Evolutionary conservation across 2,888 invertebrate genomes (phyloP), one percentile per base, ranked within the genome.

Genomic region (Saturnia japonica): DNA sequence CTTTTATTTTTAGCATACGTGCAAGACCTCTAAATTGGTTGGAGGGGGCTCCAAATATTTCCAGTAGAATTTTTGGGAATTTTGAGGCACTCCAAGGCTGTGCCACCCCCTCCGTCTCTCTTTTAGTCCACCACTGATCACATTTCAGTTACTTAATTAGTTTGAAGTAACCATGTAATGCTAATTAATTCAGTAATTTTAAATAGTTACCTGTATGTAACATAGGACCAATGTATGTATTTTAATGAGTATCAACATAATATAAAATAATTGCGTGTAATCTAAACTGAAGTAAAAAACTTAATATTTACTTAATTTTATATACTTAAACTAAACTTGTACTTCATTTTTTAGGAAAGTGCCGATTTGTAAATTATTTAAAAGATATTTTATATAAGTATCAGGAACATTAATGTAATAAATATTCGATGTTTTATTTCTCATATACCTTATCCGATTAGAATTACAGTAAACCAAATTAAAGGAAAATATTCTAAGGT

Each of bases 221-320:
- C 28, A 67, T n/a, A 67, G 70, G 70, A 70, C 70, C 70, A 70
- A 70, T 67, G 16, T 54, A 42, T 19, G 69, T 40, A 22, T 40
- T 66, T n/a, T 45, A 45, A 60, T 60, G 45, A 62, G 47, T 47
- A 66, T 43, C 42, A 66, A 62, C 25, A 28, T 69, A 64, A n/a
- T n/a, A 70, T 42, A 42, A 47, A 42, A 25, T 66, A 67, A 25
- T 54, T 67, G 34, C 9, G 22, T 40, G 40, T 34, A 62, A 62
- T 19, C 64, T 8, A 40, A 40, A 64, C n/a, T 19, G 64, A 40
- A 64, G 8, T 11, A 11, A 34, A 64, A 64, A 64, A 19, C 19
- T 64, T 64, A 64, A 40, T 40, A 40, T 40, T 40, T 40, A 40
- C 34, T 40, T 40, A 19, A 40, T 62, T 34, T 34, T 34, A n/a